phyloP scores from a whole-genome alignment of 2,797 vertebrate species.

The Typhlichthys subterraneus region DNA sequence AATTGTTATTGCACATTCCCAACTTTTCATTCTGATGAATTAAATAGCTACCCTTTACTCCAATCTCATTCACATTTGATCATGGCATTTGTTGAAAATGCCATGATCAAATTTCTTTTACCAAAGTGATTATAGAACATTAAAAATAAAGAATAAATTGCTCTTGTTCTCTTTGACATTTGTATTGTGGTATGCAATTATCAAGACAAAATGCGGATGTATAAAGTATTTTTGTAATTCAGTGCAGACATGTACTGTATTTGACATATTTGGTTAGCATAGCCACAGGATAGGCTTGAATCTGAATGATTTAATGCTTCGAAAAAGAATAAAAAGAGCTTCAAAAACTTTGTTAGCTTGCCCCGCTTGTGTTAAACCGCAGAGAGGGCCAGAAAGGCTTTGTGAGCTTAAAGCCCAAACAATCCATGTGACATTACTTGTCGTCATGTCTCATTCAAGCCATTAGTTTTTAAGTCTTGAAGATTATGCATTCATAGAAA shows the following conservation, averaged over 20 bases:
- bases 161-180: constrained; percentile 25
- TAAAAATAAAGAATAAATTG: constrained; percentile 7
- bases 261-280: constrained; percentile 27
- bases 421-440: constrained; percentile 66
- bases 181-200: constrained; percentile 22
- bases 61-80: constrained; percentile 18
- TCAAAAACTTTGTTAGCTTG: constrained; percentile 52
- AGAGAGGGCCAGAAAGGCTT: constrained; percentile 46
- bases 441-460: constrained; percentile 66
- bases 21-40: neutral
- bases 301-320: constrained; percentile 31
- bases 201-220: constrained; percentile 21
- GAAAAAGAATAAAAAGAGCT: constrained; percentile 29
- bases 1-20: constrained; percentile 22
- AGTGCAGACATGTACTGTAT: constrained; percentile 13
- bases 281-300: constrained; percentile 18
- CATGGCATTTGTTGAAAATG: constrained; percentile 8
- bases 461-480: constrained; percentile 52
- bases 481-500: constrained; percentile 65
- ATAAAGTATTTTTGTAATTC: neutral
- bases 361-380: constrained; percentile 40
- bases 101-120: constrained; percentile 9
- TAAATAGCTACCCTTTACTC: neutral
- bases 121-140: constrained; percentile 21
- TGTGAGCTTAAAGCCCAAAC: constrained; percentile 61